Base-by-base conservation (phyloP, 2,888 invertebrate genomes). In the Agriopis marginaria region DNA sequence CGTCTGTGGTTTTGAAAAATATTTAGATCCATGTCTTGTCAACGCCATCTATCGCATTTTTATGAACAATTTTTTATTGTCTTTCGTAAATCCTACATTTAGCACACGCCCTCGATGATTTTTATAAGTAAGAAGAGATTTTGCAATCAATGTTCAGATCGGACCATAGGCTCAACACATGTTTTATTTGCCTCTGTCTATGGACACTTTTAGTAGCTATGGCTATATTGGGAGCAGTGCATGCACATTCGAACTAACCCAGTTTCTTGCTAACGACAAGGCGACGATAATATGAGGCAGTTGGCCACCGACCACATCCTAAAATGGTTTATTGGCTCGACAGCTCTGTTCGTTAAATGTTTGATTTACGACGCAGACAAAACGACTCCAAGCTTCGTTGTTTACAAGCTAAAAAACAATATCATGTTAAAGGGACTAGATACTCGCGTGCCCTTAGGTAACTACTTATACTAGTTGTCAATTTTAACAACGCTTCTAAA, bases 271-370 rank as follows among this genome's bases (percentile, higher is more conserved):
- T 72, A 75, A 74, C 71, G 67, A 68, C 71, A 73, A 71, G 73
- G 74, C 66, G 73, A 79, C 77, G 75, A 77, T 82, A 81, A 82
- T 82, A 80, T 81, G 82, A 82, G 81, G 80, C 80, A 82, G 78
- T 82, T 79, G 82, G 79, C 72, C 81, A 79, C 81, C 78, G 75
- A 80, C 74, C 73, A 77, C 82, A 77, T 79, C 79, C 84, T 83
- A 86, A 84, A 82, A 85, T 84, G 82, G 81, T 85, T 89, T 89
- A 89, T 89, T 88, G 87, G 87, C 82, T 81, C 81, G 87, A 86
- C 89, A 88, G 85, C 79, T 79, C 78, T 77, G 85, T 84, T 85
- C 82, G 84, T 86, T 89, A 89, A 89, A 89, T 85, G 86, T 86
- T 84, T 90, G 89, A 90, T 90, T 89, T 90, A 90, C 81, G 82